phyloP scores from a whole-genome alignment of 2,113 vertebrate genomes.

The Puffinus mauretanicus region DNA sequence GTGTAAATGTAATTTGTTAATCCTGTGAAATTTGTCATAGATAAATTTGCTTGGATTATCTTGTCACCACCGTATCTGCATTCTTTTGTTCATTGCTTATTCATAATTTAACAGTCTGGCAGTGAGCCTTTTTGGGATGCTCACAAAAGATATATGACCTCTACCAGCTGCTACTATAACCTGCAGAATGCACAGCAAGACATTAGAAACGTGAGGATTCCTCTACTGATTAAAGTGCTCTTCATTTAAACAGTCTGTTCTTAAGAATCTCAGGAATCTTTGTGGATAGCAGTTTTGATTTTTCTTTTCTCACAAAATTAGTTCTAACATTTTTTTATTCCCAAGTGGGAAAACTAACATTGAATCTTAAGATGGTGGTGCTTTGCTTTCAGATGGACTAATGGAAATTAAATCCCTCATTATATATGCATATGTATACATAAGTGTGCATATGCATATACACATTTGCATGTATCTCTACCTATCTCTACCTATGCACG shows the following conservation, averaged over 20 bases:
- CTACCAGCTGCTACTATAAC: slow-evolving; percentile 88
- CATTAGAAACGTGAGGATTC: slow-evolving; percentile 83
- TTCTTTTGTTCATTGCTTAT: slow-evolving; percentile 91
- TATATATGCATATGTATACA: neutral
- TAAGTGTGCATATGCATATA: neutral
- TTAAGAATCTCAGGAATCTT: slow-evolving; percentile 78
- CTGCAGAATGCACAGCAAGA: slow-evolving; percentile 85
- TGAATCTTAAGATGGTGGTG: slow-evolving; percentile 12
- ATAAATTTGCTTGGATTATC: slow-evolving; percentile 92
- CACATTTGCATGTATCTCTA: neutral
- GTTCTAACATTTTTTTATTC: slow-evolving; percentile 44
- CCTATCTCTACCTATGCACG: neutral
- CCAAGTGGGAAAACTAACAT: neutral
- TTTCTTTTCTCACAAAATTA: slow-evolving; percentile 68
- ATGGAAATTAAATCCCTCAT: slow-evolving; percentile 56
- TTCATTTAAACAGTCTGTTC: slow-evolving; percentile 82
- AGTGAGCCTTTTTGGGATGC: slow-evolving; percentile 85
- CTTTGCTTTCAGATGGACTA: slow-evolving; percentile 59
- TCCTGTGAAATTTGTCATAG: slow-evolving; percentile 90
- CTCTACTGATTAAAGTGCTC: slow-evolving; percentile 85
- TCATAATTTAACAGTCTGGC: slow-evolving; percentile 90
- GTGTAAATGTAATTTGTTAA: slow-evolving; percentile 91
- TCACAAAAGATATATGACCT: slow-evolving; percentile 89
- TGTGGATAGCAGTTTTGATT: slow-evolving; percentile 71
- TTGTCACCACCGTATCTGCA: slow-evolving; percentile 90